Evolutionary conservation across 2,888 invertebrate species (phyloP), one percentile per base, ranked within the genome.

Genomic region (Melinopterus prodromus): DNA sequence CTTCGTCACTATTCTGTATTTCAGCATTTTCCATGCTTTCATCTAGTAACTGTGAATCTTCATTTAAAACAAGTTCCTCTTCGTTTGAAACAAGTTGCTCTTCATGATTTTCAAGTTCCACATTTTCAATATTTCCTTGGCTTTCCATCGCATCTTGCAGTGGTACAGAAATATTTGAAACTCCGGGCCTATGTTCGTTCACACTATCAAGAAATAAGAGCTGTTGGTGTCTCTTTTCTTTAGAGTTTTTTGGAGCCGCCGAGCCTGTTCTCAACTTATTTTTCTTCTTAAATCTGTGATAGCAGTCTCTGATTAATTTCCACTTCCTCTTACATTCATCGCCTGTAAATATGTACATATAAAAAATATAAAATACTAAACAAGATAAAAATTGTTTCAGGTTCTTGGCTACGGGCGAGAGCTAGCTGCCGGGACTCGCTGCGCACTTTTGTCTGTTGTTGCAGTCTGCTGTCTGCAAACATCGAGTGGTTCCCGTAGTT

Each of bases 381-480:
- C 1, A 71, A 16, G 15, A 71, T 16, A 71, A 71, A 71, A 16
- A 26, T 16, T 71, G 71, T 71, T 71, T 71, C 71, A 71, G 71
- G 26, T 71, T 71, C 26, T 71, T 3, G 15, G 71, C 71, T 71
- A 71, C 71, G 26, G 71, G 26, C 26, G 26, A 26, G 26, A 69
- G 69, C 71, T 71, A 26, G 26, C 71, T 71, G 71, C 2, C 16
- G 71, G 15, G 16, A 16, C 16, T 71, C 71, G 53, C 36, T 78
- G 78, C 38, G 16, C 72, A 35, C 72, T 78, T 71, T 71, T 16
- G 78, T 78, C 37, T 72, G 78, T 7, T 26, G 78, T 38, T 78
- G 72, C 78, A 72, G 78, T 78, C 35, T 78, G 78, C 72, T 16
- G 72, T 78, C 38, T 76, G 78, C 71, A 72, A n/a, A n/a, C n/a